phyloP scores from a whole-genome alignment of 2,888 invertebrate species.

The Drosophila kanekoi region DNA sequence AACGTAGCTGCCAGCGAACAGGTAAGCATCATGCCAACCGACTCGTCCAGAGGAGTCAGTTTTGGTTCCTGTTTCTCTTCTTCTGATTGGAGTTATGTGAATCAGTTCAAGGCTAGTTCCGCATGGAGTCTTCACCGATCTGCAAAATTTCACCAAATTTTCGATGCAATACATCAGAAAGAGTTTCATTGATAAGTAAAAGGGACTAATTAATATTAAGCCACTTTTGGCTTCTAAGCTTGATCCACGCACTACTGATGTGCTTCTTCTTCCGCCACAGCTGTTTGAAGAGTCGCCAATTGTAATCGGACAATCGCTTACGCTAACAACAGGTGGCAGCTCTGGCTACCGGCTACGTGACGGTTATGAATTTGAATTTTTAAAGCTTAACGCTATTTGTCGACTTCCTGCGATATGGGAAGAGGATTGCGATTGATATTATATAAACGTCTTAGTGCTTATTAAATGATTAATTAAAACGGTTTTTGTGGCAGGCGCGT shows the following conservation, averaged over 20 bases:
- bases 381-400: neutral
- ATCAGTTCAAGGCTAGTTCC: too few relatives aligned
- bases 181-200: too few relatives aligned
- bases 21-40: too few relatives aligned
- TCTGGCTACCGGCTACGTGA: neutral
- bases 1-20: too few relatives aligned
- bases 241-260: neutral
- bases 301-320: slow-evolving; percentile 19
- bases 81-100: too few relatives aligned
- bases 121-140: too few relatives aligned
- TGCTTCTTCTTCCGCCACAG: slow-evolving; percentile 2
- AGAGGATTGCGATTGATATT: slow-evolving; percentile 29
- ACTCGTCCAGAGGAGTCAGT: too few relatives aligned
- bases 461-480: slow-evolving; percentile 59
- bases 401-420: slow-evolving; percentile 42
- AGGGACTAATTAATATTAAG: too few relatives aligned
- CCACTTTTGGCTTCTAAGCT: too few relatives aligned
- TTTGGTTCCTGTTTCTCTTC: too few relatives aligned
- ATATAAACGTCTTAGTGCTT: slow-evolving; percentile 39
- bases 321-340: slow-evolving; percentile 9
- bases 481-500: slow-evolving; percentile 2
- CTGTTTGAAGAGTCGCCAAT: neutral
- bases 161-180: too few relatives aligned
- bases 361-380: slow-evolving; percentile 16
- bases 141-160: too few relatives aligned